A percentile compares a stretch with the other conserved stretches of the same genome.
phyloP scores from a whole-genome alignment of 2,113 vertebrate species.

The Martes martes region DNA sequence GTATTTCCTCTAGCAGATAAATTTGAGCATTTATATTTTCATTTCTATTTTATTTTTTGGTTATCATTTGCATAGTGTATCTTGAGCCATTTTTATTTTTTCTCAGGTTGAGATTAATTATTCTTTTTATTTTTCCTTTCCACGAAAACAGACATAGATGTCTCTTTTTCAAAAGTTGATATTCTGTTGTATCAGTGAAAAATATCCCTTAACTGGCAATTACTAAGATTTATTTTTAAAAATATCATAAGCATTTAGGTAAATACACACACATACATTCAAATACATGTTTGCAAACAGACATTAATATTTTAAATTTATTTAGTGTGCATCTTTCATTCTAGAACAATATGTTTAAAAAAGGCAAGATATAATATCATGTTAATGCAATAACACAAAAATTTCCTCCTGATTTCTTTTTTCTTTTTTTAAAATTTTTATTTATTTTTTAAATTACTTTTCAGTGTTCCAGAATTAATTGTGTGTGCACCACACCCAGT shows the following conservation, averaged over 20 bases:
- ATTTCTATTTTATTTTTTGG: neutral
- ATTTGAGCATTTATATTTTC: neutral
- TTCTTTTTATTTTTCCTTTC: neutral
- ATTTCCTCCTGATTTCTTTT: neutral
- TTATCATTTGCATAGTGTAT: neutral
- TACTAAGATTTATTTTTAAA: neutral
- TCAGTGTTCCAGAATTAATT: no score
- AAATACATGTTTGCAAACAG: neutral
- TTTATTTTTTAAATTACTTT: no score
- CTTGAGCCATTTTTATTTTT: neutral
- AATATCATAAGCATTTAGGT: neutral
- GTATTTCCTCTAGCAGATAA: neutral
- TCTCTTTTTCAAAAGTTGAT: neutral
- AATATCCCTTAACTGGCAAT: neutral
- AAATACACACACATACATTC: neutral
- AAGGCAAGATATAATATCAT: neutral
- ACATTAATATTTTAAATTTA: neutral
- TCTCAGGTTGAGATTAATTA: neutral
- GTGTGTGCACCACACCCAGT: no score
- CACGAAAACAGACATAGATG: neutral
- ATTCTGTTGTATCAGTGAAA: neutral
- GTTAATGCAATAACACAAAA: neutral
- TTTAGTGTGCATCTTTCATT: neutral
- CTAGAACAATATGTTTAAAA: neutral
- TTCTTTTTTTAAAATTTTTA: no score